phyloP scores from a whole-genome alignment of 2,113 vertebrate genomes.

The Mungos mungo region DNA sequence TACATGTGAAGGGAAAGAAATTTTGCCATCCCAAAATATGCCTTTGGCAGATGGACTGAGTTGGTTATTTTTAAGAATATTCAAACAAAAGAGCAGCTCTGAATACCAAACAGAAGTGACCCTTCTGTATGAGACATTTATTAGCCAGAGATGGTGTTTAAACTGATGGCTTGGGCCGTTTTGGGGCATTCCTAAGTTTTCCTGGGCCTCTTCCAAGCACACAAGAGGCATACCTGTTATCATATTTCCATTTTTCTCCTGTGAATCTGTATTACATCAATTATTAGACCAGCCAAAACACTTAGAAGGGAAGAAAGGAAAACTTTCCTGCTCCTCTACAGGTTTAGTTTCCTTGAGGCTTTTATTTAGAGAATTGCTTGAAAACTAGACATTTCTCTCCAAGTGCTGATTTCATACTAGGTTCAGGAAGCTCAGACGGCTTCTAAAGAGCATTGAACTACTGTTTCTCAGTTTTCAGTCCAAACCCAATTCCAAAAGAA shows the following conservation, averaged over 20 bases:
- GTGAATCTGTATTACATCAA: neutral
- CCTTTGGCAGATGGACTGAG: neutral
- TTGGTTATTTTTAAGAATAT: neutral
- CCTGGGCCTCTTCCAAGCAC: neutral
- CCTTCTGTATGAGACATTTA: neutral
- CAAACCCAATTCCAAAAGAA: constrained; percentile 30
- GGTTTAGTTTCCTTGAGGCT: neutral
- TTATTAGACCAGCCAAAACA: neutral
- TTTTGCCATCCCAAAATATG: neutral
- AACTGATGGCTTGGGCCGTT: neutral
- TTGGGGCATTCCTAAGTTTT: neutral
- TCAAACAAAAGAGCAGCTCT: neutral
- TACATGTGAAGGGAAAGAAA: neutral
- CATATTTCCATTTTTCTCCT: neutral
- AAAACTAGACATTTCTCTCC: neutral
- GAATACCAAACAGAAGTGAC: neutral
- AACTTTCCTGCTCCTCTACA: neutral
- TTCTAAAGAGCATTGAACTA: constrained; percentile 35
- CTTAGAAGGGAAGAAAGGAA: neutral
- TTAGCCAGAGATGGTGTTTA: neutral
- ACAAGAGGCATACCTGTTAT: neutral
- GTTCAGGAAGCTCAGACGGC: neutral
- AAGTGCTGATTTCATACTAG: constrained; percentile 33
- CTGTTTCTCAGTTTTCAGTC: neutral
- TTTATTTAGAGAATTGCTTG: constrained; percentile 28